Conservation (phyloP, 2,113 vertebrate species). For the Sapajus apella region DNA sequence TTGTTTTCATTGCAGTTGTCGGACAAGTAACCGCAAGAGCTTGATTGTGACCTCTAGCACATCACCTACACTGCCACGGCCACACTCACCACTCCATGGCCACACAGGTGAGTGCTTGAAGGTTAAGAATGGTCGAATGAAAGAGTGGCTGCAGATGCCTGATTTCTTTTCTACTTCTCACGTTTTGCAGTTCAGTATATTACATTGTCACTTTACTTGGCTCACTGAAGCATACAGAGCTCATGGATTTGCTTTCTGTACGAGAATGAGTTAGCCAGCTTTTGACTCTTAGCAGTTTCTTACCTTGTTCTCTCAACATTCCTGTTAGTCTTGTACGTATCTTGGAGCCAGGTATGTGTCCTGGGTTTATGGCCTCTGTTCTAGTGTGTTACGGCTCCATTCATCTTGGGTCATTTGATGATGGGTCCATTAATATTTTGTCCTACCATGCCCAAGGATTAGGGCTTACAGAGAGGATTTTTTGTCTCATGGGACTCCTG, state of each 20-base stretch:
- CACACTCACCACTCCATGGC: conserved; percentile 96
- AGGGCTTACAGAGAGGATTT: background rate
- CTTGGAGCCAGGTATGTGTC: background rate
- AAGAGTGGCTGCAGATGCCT: background rate
- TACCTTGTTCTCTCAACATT: background rate
- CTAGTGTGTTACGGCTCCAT: background rate
- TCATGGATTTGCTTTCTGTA: conserved; percentile 20
- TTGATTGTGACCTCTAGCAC: conserved; percentile 98
- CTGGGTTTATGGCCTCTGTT: background rate
- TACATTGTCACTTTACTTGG: background rate
- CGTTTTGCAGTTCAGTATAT: background rate
- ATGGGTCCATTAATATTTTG: background rate
- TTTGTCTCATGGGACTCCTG: background rate
- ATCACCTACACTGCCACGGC: conserved; percentile 96
- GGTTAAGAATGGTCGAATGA: conserved; percentile 24
- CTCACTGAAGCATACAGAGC: background rate
- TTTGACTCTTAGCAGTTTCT: conserved; percentile 47
- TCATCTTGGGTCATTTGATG: background rate
- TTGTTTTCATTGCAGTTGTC: conserved; percentile 89
- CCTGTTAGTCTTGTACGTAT: background rate
- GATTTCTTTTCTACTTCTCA: background rate
- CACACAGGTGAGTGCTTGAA: conserved; percentile 90
- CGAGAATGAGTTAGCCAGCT: conserved; percentile 9
- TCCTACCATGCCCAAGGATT: background rate
- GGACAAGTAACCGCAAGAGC: conserved; percentile 98